Percentiles rank a stretch among this genome's conserved stretches.
These are phyloP conservation scores for Catagonus wagneri DNA, from an alignment of 2,113 vertebrate species.

Conservation along the genomic window DNA sequence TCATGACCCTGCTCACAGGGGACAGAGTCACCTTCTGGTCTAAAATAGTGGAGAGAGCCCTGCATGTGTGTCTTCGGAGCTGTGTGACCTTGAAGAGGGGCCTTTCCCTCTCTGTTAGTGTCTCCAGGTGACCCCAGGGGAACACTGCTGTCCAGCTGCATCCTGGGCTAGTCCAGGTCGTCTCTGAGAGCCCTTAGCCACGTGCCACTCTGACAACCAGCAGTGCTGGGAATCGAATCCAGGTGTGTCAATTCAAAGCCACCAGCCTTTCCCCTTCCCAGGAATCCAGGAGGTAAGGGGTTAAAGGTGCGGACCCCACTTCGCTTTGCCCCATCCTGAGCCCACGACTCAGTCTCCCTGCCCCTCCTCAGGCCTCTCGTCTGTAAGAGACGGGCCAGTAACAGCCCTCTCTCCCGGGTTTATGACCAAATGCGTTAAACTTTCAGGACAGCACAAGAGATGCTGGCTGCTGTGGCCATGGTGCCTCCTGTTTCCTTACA, in stretches of 20 bases:
- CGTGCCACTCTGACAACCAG: not conserved
- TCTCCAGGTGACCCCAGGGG: not conserved
- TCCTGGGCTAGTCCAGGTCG: not conserved
- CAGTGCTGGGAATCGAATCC: not conserved
- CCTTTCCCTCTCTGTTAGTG: not conserved
- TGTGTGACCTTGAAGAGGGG: not conserved
- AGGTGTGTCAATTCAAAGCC: not conserved
- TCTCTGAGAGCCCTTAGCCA: not conserved
- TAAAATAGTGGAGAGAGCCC: not conserved
- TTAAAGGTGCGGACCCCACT: not conserved
- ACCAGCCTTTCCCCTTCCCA: not conserved
- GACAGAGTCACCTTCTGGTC: not conserved
- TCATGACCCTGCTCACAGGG: not conserved
- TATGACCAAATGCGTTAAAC: not conserved
- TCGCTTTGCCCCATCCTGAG: not conserved
- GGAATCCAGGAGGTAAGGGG: not conserved
- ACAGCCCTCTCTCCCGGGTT: not conserved
- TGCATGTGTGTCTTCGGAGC: not conserved
- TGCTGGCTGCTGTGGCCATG: accelerated
- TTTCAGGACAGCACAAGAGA: not conserved
- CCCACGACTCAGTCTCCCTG: not conserved
- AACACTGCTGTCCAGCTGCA: not conserved
- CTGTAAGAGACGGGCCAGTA: not conserved
- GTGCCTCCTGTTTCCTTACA: not conserved
- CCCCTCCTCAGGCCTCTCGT: not conserved